A percentile compares a stretch with the other conserved stretches of the same genome.
Conservation (phyloP, 2,888 invertebrate species). For the Campoplex capitator region DNA sequence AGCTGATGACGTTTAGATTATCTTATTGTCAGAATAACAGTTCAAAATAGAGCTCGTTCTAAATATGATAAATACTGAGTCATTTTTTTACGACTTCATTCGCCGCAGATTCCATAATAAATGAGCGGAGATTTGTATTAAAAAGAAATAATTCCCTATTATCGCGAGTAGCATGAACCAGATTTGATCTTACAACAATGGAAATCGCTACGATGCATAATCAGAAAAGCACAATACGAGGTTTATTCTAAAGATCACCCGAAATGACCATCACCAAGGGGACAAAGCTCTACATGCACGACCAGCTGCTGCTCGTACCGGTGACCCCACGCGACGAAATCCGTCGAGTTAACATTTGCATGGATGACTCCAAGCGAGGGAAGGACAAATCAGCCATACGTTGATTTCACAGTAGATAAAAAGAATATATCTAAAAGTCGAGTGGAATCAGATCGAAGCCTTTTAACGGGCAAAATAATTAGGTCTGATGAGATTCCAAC, state of each 20-base stretch:
- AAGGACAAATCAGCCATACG: conserved; percentile 7
- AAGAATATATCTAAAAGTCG: conserved; percentile 21
- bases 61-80: neutral
- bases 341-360: conserved; percentile 47
- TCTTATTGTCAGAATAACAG: neutral
- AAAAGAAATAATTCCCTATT: neutral
- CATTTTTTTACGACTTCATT: conserved; percentile 13
- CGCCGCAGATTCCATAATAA: conserved; percentile 4
- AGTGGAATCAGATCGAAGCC: conserved; percentile 25
- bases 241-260: conserved; percentile 43
- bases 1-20: neutral
- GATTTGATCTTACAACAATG: conserved; percentile 46
- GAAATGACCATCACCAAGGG: conserved; percentile 57
- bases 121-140: neutral
- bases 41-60: neutral
- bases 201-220: conserved; percentile 33
- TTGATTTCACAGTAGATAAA: conserved; percentile 29
- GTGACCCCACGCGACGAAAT: conserved; percentile 51
- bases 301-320: conserved; percentile 21
- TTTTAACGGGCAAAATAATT: conserved; percentile 3
- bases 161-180: neutral
- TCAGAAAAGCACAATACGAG: conserved; percentile 42
- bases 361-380: conserved; percentile 16
- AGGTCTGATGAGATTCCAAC: conserved; percentile 1
- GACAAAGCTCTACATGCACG: neutral